Base-by-base conservation (phyloP, 2,888 invertebrate genomes). In the Hydropsyche betteni region DNA sequence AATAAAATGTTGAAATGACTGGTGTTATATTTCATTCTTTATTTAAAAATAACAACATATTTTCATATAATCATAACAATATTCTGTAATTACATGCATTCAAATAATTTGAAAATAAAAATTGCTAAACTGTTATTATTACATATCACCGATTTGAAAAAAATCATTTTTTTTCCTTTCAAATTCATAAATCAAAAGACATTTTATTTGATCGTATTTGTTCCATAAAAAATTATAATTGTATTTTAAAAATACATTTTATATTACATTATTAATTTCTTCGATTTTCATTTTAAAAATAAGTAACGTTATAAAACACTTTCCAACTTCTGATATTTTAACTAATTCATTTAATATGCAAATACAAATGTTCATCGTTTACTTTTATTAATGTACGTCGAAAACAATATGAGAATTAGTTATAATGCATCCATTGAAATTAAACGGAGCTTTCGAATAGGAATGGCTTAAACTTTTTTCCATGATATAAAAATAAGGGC, bases 31-130 rank as follows among this genome's bases (percentile, higher is more conserved):
- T 64, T 64, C 64, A 64, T 64, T 44, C 16, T 72, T 72, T 72
- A 72, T 72, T 72, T 58, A 55, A 58, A 33, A 70, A 14, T 70
- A 72, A 72, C 72, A 72, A 72, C 72, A 72, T 55, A 72, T 58
- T 44, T 36, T 72, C 34, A 36, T 64, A 55, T 55, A 16, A 55
- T 64, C 10, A 64, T 34, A 72, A 72, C 72, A 72, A 72, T 72
- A 72, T 72, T 53, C n/a, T 72, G 72, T 8, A 44, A 33, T 61
- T 58, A 72, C 33, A 72, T 64, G 34, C 36, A 34, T 44, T 44
- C 10, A 44, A 44, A 8, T 44, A 44, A 44, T 8, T 10, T 44
- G 1, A 44, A 44, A 44, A 44, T 44, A 44, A 44, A 44, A 44
- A 44, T 44, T 1, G 6, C 10, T 44, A 6, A 44, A 44, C 44